Evolutionary conservation across 2,888 invertebrate species (phyloP).

Genomic region (Phoronis australis): DNA sequence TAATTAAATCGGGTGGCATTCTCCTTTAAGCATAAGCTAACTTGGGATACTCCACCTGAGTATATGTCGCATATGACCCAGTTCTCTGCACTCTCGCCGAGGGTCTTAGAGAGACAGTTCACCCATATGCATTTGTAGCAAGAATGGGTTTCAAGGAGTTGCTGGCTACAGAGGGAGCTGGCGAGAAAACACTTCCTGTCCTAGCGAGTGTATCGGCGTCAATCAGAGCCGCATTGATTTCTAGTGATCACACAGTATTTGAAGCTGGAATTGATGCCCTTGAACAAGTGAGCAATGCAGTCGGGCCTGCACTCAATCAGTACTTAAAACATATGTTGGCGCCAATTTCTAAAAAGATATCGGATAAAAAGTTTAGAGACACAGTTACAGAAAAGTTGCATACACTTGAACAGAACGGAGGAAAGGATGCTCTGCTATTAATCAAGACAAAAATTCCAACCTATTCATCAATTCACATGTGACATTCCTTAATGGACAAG

Average conservation of each 20-base stretch:
- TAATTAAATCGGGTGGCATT: too few relatives aligned
- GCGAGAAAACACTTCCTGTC: constrained; percentile 33
- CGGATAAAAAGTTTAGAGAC: constrained; percentile 42
- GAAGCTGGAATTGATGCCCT: constrained; percentile 39
- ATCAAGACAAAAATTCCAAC: constrained; percentile 51
- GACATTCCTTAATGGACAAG: too few relatives aligned
- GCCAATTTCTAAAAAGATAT: constrained; percentile 41
- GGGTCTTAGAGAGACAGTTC: constrained; percentile 47
- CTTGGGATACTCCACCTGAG: constrained; percentile 44
- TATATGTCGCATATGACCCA: constrained; percentile 48
- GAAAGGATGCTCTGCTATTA: constrained; percentile 40
- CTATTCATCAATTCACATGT: constrained; percentile 44
- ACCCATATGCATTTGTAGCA: constrained; percentile 49
- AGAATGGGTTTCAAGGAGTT: constrained; percentile 46
- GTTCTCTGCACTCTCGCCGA: constrained; percentile 46
- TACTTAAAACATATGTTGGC: constrained; percentile 44
- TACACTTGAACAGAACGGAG: constrained; percentile 44
- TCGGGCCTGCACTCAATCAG: constrained; percentile 41
- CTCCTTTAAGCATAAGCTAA: constrained; percentile 49
- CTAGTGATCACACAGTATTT: constrained; percentile 28
- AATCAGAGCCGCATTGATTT: constrained; percentile 40
- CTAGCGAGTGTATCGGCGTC: constrained; percentile 39
- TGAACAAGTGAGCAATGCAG: constrained; percentile 40
- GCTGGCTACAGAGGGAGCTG: constrained; percentile 31
- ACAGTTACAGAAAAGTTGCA: constrained; percentile 41